phyloP scores from a whole-genome alignment of 2,888 invertebrate species.

The Hypomecis punctinalis region DNA sequence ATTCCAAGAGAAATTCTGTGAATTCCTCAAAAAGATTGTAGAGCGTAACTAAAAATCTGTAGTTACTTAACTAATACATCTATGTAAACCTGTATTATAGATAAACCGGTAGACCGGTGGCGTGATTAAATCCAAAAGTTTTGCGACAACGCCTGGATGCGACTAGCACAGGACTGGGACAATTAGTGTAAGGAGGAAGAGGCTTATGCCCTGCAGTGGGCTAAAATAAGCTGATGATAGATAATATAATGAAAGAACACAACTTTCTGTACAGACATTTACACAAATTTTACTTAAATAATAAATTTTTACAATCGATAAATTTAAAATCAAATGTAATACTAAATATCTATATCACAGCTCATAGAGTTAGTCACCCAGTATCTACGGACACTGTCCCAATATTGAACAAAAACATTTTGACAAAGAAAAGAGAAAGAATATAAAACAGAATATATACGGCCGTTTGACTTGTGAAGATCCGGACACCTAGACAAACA shows the following conservation, averaged over 20 bases:
- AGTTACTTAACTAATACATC: too few relatives aligned
- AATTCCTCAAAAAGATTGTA: too few relatives aligned
- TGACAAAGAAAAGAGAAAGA: conserved; percentile 54
- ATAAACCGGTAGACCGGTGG: too few relatives aligned
- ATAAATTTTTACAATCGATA: conserved; percentile 27
- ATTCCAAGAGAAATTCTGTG: too few relatives aligned
- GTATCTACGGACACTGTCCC: conserved; percentile 41
- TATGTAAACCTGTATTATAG: too few relatives aligned
- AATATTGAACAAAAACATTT: conserved; percentile 54
- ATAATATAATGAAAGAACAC: neutral
- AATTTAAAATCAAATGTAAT: conserved; percentile 39
- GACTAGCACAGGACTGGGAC: too few relatives aligned
- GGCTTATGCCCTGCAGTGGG: too few relatives aligned
- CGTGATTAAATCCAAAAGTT: too few relatives aligned
- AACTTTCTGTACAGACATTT: conserved; percentile 5
- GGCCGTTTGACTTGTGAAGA: conserved; percentile 35
- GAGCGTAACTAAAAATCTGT: too few relatives aligned
- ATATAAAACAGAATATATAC: conserved; percentile 40
- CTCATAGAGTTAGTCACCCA: conserved; percentile 45
- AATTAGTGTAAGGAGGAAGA: too few relatives aligned
- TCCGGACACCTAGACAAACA: conserved; percentile 56
- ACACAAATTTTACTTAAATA: conserved; percentile 31
- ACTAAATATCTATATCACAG: conserved; percentile 47
- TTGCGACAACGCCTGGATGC: too few relatives aligned
- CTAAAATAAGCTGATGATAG: too few relatives aligned